Evolutionary conservation across 2,797 vertebrate species (phyloP).

Genomic region (Microcaecilia unicolor): DNA sequence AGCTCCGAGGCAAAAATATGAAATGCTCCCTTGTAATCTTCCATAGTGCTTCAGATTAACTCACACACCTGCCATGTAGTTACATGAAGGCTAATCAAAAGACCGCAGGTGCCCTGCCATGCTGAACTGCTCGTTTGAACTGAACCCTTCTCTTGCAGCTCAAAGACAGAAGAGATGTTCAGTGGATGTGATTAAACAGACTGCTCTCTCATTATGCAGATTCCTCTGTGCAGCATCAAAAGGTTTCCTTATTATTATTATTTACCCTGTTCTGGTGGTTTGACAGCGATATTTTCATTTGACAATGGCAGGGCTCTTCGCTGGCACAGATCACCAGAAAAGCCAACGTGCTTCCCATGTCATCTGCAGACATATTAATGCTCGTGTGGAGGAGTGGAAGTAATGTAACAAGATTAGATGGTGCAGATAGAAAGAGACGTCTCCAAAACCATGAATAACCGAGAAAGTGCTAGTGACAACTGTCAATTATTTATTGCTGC

Average conservation of each 20-base stretch:
- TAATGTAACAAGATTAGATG: constrained; percentile 45
- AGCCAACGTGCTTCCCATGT: constrained; percentile 21
- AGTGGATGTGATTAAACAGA: constrained; percentile 22
- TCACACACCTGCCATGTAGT: constrained; percentile 13
- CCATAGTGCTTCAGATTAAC: constrained; percentile 15
- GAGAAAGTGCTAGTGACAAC: constrained; percentile 32
- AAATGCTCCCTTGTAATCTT: constrained; percentile 9
- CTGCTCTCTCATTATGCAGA: constrained; percentile 30
- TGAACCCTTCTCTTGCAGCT: constrained; percentile 19
- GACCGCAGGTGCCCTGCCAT: constrained; percentile 15
- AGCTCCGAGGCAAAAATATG: constrained; percentile 14
- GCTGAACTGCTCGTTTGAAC: constrained; percentile 21
- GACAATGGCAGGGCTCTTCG: constrained; percentile 37
- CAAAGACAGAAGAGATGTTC: constrained; percentile 14
- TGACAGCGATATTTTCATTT: constrained; percentile 43
- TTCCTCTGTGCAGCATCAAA: constrained; percentile 21
- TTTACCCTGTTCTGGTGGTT: constrained; percentile 28
- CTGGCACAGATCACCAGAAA: constrained; percentile 36
- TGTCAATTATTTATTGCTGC: constrained; percentile 47
- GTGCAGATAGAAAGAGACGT: constrained; percentile 30
- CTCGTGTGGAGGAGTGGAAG: constrained; percentile 24
- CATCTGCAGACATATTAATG: constrained; percentile 37
- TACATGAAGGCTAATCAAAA: constrained; percentile 19
- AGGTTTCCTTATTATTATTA: constrained; percentile 29
- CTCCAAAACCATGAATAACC: constrained; percentile 33